phyloP scores from a whole-genome alignment of 2,113 vertebrate species.

The Sinocyclocheilus anshuiensis region DNA sequence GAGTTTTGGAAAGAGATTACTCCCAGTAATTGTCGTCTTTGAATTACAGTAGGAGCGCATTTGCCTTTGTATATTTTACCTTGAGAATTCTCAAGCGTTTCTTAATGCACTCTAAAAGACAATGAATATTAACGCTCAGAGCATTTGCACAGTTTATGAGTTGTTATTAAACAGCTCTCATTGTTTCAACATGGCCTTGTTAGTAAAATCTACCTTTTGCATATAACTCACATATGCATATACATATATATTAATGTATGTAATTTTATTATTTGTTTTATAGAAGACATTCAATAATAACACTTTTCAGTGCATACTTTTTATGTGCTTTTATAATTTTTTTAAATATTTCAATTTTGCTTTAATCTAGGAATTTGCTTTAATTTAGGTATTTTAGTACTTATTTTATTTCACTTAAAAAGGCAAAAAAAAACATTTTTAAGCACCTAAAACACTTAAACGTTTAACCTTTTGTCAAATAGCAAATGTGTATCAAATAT shows the following conservation, averaged over 20 bases:
- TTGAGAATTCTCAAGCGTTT: neutral
- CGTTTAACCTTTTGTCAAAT: too few species aligned
- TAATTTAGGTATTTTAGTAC: neutral
- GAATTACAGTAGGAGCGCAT: neutral
- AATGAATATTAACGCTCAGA: neutral
- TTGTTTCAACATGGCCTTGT: neutral
- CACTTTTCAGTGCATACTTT: neutral
- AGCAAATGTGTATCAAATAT: too few species aligned
- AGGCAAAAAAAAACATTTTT: too few species aligned
- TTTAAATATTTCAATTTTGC: neutral
- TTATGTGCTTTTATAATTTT: neutral
- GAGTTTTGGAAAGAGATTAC: slow-evolving; percentile 4
- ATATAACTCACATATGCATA: too few species aligned
- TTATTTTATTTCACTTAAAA: neutral
- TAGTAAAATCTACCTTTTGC: slow-evolving; percentile 5
- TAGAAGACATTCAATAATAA: too few species aligned
- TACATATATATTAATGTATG: too few species aligned
- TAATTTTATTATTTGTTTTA: too few species aligned
- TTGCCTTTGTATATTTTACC: neutral
- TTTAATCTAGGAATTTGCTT: neutral
- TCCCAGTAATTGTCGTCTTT: neutral
- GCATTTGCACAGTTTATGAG: neutral
- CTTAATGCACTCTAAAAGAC: neutral
- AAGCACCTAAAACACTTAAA: too few species aligned
- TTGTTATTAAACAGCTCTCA: neutral